Conservation (phyloP, 2,888 invertebrate genomes). For the Lamellibrachia columna region DNA sequence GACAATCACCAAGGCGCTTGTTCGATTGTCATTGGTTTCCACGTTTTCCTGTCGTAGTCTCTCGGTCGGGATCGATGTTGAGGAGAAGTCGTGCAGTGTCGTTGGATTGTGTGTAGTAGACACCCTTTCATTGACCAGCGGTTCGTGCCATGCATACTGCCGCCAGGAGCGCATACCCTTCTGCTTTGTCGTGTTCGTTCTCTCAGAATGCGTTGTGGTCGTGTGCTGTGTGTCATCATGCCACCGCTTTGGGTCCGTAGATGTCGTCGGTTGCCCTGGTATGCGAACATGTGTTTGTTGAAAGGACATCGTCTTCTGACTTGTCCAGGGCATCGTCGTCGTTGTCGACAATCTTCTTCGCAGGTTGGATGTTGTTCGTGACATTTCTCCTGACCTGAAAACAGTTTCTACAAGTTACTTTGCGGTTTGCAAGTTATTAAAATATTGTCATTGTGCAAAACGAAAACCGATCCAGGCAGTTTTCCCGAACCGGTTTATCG, state of each 20-base stretch:
- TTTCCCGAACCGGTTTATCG: too few relatives aligned
- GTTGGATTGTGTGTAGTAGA: background rate
- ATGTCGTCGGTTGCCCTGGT: background rate
- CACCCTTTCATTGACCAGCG: background rate
- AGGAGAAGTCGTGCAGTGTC: background rate
- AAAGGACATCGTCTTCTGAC: background rate
- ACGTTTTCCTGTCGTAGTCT: background rate
- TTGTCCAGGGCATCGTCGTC: background rate
- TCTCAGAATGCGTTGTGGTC: background rate
- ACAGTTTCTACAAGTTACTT: background rate
- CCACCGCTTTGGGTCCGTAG: background rate
- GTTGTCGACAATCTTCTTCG: background rate
- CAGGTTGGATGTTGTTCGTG: background rate
- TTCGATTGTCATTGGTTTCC: background rate
- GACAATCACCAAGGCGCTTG: background rate
- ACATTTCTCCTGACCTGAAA: background rate
- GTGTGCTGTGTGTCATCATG: background rate
- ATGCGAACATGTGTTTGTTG: background rate
- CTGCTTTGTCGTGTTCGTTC: background rate
- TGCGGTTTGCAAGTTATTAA: background rate
- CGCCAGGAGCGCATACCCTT: background rate
- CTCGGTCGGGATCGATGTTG: background rate
- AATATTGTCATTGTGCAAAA: background rate
- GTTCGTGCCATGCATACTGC: background rate
- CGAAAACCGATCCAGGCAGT: background rate